Evolutionary conservation across 2,113 vertebrate species (phyloP), one percentile per base, ranked within the genome.

Genomic region (Delphinus delphis): DNA sequence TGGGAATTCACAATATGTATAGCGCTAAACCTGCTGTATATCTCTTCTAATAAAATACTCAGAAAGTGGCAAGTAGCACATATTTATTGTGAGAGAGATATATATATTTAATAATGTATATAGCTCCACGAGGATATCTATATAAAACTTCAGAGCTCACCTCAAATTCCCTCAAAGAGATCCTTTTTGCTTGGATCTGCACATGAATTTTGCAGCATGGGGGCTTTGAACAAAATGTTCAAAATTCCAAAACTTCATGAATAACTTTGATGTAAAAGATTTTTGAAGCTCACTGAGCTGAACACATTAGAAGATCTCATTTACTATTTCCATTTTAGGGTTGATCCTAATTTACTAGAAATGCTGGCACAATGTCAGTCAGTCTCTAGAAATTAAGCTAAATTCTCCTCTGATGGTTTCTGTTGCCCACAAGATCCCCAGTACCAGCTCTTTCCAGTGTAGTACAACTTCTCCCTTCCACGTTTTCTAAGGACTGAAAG

Each of bases 261-360:
- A 89, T 83, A 97, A 90, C 88, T 97, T 97, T 88, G 93, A 97
- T 92, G 65, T 96, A 83, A 93, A 98, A 92, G 53, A 90, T 81
- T 95, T 97, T 95, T 96, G 89, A 97, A 97, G 63, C 80, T 17
- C 60, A 90, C n/a, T 71, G 88, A 97, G 62, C 80, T 88, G 65
- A 96, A 93, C 65, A 90, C 88, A 85, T 87, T 88, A 93, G 26
- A 96, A 89, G 12, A 97, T 76, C 92, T 94, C 55, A 93, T 63
- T 95, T 76, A 65, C 23, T 41, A 88, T 92, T 93, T 97, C 36
- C 28, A 63, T 89, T 94, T 97, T 93, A 93, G 38, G 23, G 44
- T 84, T 68, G 76, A 82, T 88, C 28, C 31, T 86, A 88, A 88
- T 73, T 92, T 93, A 76, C 12, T 88, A n/a, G 81, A 83, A 90